Conservation (phyloP, 2,888 invertebrate genomes). For the Dimorphilus gyrociliatus region DNA sequence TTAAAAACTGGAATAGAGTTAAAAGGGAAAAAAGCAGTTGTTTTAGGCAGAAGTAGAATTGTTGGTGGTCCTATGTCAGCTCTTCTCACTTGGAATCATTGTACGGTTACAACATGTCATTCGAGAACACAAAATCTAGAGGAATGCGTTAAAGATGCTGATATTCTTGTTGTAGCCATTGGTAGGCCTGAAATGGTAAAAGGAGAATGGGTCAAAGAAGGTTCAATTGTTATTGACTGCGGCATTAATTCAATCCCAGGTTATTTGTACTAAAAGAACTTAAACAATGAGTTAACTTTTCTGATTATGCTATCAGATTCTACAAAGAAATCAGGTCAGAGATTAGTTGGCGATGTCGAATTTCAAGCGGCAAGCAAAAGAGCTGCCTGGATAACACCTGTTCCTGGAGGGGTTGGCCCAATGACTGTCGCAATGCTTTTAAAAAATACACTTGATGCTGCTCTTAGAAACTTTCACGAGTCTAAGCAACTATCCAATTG, state of each 20-base stretch:
- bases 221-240: conserved; percentile 94
- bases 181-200: conserved; percentile 76
- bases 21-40: conserved; percentile 69
- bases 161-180: conserved; percentile 90
- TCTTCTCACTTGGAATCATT: conserved; percentile 84
- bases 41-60: conserved; percentile 89
- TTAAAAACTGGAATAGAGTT: conserved; percentile 52
- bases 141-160: conserved; percentile 47
- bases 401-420: conserved; percentile 81
- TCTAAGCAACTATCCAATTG: background rate
- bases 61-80: conserved; percentile 90
- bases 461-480: conserved; percentile 2
- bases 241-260: conserved; percentile 80
- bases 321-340: conserved; percentile 49
- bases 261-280: no score
- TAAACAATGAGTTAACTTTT: no score
- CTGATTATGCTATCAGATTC: conserved; percentile 15
- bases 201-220: conserved; percentile 89
- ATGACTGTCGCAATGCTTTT: conserved; percentile 87
- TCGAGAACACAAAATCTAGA: conserved; percentile 68
- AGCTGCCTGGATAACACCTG: conserved; percentile 80
- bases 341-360: conserved; percentile 85
- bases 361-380: conserved; percentile 54
- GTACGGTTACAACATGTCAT: conserved; percentile 92
- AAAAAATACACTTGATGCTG: conserved; percentile 46